A percentile compares a stretch with the other conserved stretches of the same genome.
Conservation (phyloP, 2,797 vertebrate genomes). For the Euthynnus affinis region DNA sequence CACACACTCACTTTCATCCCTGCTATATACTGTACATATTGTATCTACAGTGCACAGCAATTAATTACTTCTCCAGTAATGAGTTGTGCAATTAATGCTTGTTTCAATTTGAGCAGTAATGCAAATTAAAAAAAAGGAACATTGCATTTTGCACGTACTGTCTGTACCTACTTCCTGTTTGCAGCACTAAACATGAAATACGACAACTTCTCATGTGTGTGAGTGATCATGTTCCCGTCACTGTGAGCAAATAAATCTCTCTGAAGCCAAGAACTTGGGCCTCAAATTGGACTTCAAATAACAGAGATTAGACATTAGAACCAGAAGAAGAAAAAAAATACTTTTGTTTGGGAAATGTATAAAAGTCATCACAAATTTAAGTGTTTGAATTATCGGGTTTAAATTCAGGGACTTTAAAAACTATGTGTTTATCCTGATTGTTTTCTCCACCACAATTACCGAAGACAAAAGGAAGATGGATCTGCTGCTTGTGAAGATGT, state of each 20-base stretch:
- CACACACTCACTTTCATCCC: background rate
- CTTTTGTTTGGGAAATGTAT: slow-evolving; percentile 4
- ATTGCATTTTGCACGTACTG: background rate
- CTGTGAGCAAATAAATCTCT: slow-evolving; percentile 37
- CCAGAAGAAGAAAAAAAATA: background rate
- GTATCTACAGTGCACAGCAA: background rate
- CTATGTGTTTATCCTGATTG: slow-evolving; percentile 5
- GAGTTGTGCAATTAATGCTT: background rate
- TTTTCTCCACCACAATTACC: background rate
- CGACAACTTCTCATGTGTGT: slow-evolving; percentile 18
- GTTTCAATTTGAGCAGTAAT: background rate
- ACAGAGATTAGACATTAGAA: slow-evolving; percentile 31
- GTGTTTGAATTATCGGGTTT: background rate
- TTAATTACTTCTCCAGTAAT: background rate
- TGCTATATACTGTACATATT: background rate
- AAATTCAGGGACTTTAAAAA: slow-evolving; percentile 24
- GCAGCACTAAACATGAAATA: slow-evolving; percentile 38
- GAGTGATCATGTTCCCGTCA: slow-evolving; percentile 8
- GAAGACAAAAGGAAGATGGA: slow-evolving; percentile 17
- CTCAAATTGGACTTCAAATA: slow-evolving; percentile 31
- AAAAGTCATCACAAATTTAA: slow-evolving; percentile 18
- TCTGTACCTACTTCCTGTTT: background rate
- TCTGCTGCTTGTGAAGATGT: background rate
- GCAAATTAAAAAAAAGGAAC: background rate
- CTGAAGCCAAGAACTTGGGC: slow-evolving; percentile 24